phyloP scores from a whole-genome alignment of 2,797 vertebrate genomes.

The Oreochromis mossambicus region DNA sequence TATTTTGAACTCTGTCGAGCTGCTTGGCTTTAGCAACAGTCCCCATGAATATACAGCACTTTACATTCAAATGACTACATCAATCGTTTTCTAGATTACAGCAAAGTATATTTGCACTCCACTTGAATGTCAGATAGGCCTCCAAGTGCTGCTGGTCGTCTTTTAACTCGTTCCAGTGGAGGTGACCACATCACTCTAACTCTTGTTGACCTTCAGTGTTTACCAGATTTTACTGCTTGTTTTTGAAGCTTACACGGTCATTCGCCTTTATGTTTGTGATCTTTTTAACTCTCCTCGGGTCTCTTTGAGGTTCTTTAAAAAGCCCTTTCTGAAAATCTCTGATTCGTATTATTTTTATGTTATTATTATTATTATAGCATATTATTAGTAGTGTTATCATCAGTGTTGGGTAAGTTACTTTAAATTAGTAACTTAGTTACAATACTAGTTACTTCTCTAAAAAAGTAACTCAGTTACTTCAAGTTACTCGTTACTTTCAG shows the following conservation, averaged over 20 bases:
- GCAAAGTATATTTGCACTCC: neutral
- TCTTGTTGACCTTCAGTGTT: neutral
- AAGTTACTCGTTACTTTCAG: too few relatives aligned
- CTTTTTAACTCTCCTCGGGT: neutral
- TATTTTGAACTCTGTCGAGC: neutral
- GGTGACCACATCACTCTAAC: neutral
- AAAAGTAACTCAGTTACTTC: too few relatives aligned
- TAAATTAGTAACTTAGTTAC: too few relatives aligned
- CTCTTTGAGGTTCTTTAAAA: neutral
- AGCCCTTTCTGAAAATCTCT: neutral
- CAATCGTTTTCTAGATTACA: neutral
- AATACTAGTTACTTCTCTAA: too few relatives aligned
- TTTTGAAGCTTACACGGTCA: neutral
- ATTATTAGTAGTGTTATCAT: neutral
- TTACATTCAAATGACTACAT: neutral
- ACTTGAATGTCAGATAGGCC: neutral
- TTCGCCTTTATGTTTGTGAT: neutral
- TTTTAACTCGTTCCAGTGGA: neutral
- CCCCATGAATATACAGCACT: neutral
- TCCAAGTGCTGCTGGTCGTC: neutral
- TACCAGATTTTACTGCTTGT: neutral
- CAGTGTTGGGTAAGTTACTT: too few relatives aligned
- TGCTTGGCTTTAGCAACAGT: neutral
- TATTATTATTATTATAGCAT: neutral
- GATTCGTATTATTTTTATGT: rapidly evolving